phyloP scores from a whole-genome alignment of 2,797 vertebrate species.

The Pelochelys cantorii region DNA sequence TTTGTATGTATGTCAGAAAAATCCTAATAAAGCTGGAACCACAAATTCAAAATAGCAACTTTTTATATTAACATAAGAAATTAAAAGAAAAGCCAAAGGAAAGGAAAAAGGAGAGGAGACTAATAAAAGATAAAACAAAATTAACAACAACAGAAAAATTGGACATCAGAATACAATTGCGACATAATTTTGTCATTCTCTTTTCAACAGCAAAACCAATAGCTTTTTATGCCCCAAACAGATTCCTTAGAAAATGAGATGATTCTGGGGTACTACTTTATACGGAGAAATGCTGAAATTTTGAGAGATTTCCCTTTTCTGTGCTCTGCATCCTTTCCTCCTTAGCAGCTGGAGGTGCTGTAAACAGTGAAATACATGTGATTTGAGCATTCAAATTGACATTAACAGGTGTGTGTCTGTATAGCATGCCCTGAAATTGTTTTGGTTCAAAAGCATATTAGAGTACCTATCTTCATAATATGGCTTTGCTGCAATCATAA shows the following conservation, averaged over 20 bases:
- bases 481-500: not conserved
- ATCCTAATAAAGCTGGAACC: not conserved
- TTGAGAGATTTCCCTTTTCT: slow-evolving; percentile 1
- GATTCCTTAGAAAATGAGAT: not conserved
- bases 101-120: not conserved
- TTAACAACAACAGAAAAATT: not conserved
- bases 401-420: not conserved
- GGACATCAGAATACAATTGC: not conserved
- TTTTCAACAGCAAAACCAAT: not conserved
- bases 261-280: not conserved
- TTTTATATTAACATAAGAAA: not conserved
- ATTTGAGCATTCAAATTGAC: slow-evolving; percentile 42
- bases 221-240: not conserved
- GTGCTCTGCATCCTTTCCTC: not conserved
- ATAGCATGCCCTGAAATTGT: slow-evolving; percentile 16
- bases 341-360: not conserved
- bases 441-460: slow-evolving; percentile 12
- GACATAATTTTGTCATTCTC: slow-evolving; percentile 4
- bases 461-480: not conserved
- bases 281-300: slow-evolving; percentile 29
- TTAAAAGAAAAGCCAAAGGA: not conserved
- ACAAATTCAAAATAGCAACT: not conserved
- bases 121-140: slow-evolving; percentile 8
- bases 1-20: not conserved
- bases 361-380: slow-evolving; percentile 26